A percentile compares a stretch with the other conserved stretches of the same genome.
Evolutionary conservation across 64 coral and sea anemone species (phyloP).

Genomic region (Porites australiensis): DNA sequence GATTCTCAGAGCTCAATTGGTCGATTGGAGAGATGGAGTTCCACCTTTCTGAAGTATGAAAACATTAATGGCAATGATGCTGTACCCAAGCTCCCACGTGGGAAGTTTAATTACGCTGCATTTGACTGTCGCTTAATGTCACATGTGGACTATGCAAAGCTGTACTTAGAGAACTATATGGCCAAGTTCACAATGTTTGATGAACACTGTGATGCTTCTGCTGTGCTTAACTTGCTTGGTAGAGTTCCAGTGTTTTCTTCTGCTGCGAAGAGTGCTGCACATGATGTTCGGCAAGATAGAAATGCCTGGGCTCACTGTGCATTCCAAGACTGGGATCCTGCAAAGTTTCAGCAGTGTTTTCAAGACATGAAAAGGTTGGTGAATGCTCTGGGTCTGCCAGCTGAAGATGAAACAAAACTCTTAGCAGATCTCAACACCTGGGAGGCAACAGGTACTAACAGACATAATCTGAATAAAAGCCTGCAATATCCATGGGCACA

Average conservation of each 20-base stretch:
- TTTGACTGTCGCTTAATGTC: slow-evolving; percentile 43
- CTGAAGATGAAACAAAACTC: background rate
- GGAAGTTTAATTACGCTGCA: background rate
- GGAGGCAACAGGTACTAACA: slow-evolving; percentile 26
- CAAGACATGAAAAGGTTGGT: slow-evolving; percentile 1
- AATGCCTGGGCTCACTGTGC: slow-evolving; percentile 46
- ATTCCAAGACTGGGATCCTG: background rate
- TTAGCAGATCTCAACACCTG: slow-evolving; percentile 16
- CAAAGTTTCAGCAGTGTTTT: background rate
- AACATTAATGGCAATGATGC: slow-evolving; percentile 53
- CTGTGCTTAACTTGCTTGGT: background rate
- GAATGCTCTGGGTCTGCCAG: background rate
- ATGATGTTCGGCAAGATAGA: background rate
- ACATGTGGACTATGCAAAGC: slow-evolving; percentile 52
- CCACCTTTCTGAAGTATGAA: slow-evolving; percentile 21
- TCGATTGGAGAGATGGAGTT: background rate
- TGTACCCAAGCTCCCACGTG: background rate
- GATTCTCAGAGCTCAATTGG: slow-evolving; percentile 16
- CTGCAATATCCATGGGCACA: too few species aligned
- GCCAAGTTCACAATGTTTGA: background rate
- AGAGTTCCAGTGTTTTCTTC: too few species aligned
- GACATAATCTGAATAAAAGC: too few species aligned
- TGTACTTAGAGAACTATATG: slow-evolving; percentile 24
- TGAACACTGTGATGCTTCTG: slow-evolving; percentile 11
- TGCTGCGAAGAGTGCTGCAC: background rate